These are phyloP conservation scores for Apis laboriosa DNA, from an alignment of 1,140 invertebrate genomes.

Conservation along the genomic window DNA sequence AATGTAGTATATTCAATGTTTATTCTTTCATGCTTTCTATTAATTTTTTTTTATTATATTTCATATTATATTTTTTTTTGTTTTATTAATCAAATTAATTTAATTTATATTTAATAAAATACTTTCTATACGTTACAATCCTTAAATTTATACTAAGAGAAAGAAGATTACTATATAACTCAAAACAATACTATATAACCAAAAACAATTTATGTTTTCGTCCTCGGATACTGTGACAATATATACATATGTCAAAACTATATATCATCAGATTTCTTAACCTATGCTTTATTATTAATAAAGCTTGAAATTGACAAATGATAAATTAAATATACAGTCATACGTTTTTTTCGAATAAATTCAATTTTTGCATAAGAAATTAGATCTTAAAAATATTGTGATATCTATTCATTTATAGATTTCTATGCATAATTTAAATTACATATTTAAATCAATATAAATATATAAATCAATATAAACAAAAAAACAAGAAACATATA, in stretches of 20 bases:
- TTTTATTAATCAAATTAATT: not conserved
- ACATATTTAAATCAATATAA: not conserved
- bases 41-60: not conserved
- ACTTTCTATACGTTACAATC: not conserved
- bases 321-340: not conserved
- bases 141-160: not conserved
- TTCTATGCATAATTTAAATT: not conserved
- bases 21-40: not conserved
- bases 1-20: not conserved
- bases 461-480: not conserved
- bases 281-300: not conserved
- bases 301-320: not conserved
- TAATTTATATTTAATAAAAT: not conserved
- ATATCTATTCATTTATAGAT: not conserved
- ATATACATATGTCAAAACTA: not conserved
- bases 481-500: not conserved
- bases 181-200: not conserved
- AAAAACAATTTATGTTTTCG: not conserved
- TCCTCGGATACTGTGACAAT: too few species aligned
- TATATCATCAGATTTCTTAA: not conserved
- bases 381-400: too few species aligned
- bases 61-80: too few species aligned
- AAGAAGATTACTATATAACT: not conserved
- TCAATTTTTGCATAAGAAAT: not conserved
- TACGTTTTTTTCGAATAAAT: not conserved